Evolutionary conservation across 2,888 invertebrate genomes (phyloP).

Genomic region (Drosophila hawaiiensis): DNA sequence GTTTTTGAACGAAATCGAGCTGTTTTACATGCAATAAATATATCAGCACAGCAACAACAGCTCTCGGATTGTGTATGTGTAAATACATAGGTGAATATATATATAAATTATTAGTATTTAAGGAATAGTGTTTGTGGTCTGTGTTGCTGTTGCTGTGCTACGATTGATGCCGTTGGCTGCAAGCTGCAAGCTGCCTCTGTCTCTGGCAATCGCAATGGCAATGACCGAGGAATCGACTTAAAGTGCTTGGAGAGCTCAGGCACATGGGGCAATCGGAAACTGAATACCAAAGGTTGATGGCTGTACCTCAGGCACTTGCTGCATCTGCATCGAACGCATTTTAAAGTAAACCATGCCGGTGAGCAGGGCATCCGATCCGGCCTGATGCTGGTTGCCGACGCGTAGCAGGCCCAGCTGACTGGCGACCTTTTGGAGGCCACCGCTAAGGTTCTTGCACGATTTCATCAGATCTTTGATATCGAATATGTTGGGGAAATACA

Average conservation of each 20-base stretch:
- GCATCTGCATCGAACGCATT: slow-evolving; percentile 96
- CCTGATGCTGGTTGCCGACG: slow-evolving; percentile 99
- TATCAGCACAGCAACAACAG: slow-evolving; percentile 11
- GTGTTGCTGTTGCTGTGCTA: slow-evolving; percentile 26
- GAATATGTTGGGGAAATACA: slow-evolving; percentile 98
- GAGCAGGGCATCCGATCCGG: slow-evolving; percentile 98
- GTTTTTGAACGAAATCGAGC: slow-evolving; percentile 8
- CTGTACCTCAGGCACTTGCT: slow-evolving; percentile 2
- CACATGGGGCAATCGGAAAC: slow-evolving; percentile 72
- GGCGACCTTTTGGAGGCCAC: slow-evolving; percentile 99
- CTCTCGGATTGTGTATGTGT: background rate
- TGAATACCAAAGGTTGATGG: slow-evolving; percentile 80
- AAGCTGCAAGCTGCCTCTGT: background rate
- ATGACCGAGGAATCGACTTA: slow-evolving; percentile 40
- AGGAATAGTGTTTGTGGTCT: background rate
- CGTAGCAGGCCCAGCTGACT: slow-evolving; percentile 96
- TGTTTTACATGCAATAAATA: slow-evolving; percentile 7
- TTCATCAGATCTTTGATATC: slow-evolving; percentile 99
- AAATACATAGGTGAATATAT: background rate
- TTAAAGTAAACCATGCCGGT: slow-evolving; percentile 99
- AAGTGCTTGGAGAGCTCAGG: slow-evolving; percentile 58
- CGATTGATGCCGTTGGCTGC: slow-evolving; percentile 6
- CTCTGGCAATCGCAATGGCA: background rate
- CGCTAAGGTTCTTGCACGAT: slow-evolving; percentile 98
- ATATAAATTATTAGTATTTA: background rate